Percentiles rank a stretch among this genome's conserved stretches.
These are phyloP conservation scores for Galaxias olidus DNA, from an alignment of 2,797 vertebrate genomes.

Conservation along the genomic window DNA sequence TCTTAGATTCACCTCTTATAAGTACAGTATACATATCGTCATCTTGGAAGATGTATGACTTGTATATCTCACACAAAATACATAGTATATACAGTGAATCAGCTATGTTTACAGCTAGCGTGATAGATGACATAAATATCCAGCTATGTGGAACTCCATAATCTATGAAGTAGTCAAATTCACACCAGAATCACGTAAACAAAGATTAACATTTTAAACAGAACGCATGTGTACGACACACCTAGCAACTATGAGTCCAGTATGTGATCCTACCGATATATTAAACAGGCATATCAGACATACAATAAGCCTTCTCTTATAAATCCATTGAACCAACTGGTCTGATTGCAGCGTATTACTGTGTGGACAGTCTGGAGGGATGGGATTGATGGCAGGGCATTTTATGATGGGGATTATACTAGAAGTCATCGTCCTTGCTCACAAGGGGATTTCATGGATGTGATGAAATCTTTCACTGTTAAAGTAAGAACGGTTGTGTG, in stretches of 20 bases:
- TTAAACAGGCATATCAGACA: not conserved
- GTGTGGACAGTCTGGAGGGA: slow-evolving; percentile 21
- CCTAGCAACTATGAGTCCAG: too few species aligned
- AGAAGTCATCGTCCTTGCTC: not conserved
- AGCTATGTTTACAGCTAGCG: too few species aligned
- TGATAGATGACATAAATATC: too few species aligned
- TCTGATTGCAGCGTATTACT: slow-evolving; percentile 22
- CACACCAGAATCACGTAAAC: too few species aligned
- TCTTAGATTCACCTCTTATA: not conserved
- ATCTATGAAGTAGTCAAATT: too few species aligned
- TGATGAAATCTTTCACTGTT: not conserved
- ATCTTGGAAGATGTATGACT: not conserved
- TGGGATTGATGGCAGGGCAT: slow-evolving; percentile 12
- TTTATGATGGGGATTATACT: slow-evolving; percentile 11
- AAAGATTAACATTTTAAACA: too few species aligned
- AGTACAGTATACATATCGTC: not conserved
- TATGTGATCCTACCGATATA: too few species aligned
- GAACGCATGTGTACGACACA: too few species aligned
- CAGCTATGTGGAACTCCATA: too few species aligned
- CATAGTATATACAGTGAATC: too few species aligned
- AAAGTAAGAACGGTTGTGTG: not conserved
- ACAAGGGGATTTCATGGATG: not conserved
- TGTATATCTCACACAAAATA: too few species aligned
- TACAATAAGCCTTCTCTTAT: not conserved
- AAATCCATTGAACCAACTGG: slow-evolving; percentile 1